These are phyloP conservation scores for Nomada hirtipes DNA, from an alignment of 2,888 invertebrate genomes.

Conservation along the genomic window DNA sequence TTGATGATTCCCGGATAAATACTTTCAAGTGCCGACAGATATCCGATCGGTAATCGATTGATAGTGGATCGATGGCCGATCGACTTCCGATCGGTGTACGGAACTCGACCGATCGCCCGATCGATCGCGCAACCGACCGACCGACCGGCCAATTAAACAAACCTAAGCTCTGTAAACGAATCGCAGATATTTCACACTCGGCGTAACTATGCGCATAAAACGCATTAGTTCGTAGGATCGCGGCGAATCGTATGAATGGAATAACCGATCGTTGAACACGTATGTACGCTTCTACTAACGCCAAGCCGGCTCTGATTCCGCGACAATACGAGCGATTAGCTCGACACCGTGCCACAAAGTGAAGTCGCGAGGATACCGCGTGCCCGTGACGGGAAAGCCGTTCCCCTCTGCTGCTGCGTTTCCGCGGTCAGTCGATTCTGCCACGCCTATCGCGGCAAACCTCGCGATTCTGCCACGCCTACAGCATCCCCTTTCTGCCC, in stretches of 20 bases:
- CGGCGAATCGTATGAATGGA: neutral
- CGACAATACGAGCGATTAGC: constrained; percentile 64
- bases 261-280: too few relatives aligned
- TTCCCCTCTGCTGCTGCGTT: constrained; percentile 56
- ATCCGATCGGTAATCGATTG: constrained; percentile 19
- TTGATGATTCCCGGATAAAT: constrained; percentile 1
- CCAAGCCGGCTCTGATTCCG: constrained; percentile 39
- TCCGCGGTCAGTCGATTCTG: constrained; percentile 64
- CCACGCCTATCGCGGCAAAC: constrained; percentile 67
- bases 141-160: constrained; percentile 10
- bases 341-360: constrained; percentile 78
- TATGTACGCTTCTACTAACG: neutral
- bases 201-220: neutral
- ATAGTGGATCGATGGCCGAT: constrained; percentile 31
- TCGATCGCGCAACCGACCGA: constrained; percentile 22
- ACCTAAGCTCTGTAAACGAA: neutral
- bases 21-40: neutral
- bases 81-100: constrained; percentile 40
- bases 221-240: neutral
- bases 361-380: constrained; percentile 74
- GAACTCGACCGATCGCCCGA: constrained; percentile 24
- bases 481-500: constrained; percentile 57
- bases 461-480: constrained; percentile 66
- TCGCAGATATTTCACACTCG: neutral
- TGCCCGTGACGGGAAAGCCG: constrained; percentile 64